Percentiles rank a stretch among this genome's conserved stretches.
Conservation (phyloP, 2,797 vertebrate genomes). For the Benthosema pterotum region DNA sequence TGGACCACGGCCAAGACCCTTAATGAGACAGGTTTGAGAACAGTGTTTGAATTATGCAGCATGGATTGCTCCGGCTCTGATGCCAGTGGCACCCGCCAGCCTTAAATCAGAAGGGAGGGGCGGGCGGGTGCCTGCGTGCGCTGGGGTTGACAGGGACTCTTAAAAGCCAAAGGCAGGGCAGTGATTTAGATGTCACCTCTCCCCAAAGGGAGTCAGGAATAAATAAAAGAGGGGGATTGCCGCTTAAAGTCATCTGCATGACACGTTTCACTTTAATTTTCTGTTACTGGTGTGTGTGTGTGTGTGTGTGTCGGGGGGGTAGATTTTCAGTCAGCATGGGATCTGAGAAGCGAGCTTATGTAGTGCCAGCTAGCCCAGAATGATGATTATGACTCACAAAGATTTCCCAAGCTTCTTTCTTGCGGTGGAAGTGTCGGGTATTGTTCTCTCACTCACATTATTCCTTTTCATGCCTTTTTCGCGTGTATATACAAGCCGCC, state of each 20-base stretch:
- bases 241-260: slow-evolving; percentile 35
- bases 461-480: background rate
- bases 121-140: slow-evolving; percentile 53
- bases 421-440: background rate
- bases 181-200: slow-evolving; percentile 55
- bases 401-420: slow-evolving; percentile 14
- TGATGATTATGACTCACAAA: slow-evolving; percentile 11
- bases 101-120: slow-evolving; percentile 64
- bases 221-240: slow-evolving; percentile 48
- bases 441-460: background rate
- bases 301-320: background rate
- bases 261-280: slow-evolving; percentile 37
- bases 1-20: slow-evolving; percentile 65
- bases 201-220: slow-evolving; percentile 44
- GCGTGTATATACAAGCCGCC: background rate
- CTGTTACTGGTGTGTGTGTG: slow-evolving; percentile 13
- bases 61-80: slow-evolving; percentile 55
- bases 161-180: slow-evolving; percentile 54
- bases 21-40: slow-evolving; percentile 77
- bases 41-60: slow-evolving; percentile 75
- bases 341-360: background rate
- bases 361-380: slow-evolving; percentile 11
- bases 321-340: slow-evolving; percentile 5
- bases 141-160: slow-evolving; percentile 29
- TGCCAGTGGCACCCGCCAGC: slow-evolving; percentile 48